Evolutionary conservation across 2,113 vertebrate genomes (phyloP), one percentile per base, ranked within the genome.

Genomic region (Plotosus lineatus): DNA sequence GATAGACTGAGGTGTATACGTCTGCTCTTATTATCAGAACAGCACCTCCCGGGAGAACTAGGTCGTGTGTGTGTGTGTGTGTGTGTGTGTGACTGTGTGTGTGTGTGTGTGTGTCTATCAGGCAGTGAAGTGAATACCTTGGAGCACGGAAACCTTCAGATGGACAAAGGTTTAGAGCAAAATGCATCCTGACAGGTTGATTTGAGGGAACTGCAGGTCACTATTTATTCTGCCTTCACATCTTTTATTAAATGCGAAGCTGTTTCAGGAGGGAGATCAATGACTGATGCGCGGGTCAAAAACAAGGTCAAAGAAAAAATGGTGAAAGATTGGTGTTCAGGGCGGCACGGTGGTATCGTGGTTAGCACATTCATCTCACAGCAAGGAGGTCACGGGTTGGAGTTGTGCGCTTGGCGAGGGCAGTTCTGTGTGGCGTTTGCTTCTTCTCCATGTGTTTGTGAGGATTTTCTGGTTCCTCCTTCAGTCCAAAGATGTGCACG

Each of bases 1-100:
- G 72, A 75, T 72, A 81, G 72, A 81, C 33, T 6, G 28, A 82
- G 46, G 60, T n/a, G n/a, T 73, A 58, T 76, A 56, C 44, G 80
- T 82, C 80, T 76, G 61, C 50, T 76, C 61, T 56, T 82, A 68
- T 82, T 82, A 82, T 76, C 73, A 76, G 71, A 60, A 65, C 69
- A 73, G 58, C 15, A n/a, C 46, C 44, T 75, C 72, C 80, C 72
- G 31, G n/a, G 60, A 81, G 72, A 72, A 51, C 48, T 68, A 44
- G 44, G 23, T 38, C 56, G 61, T 78, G 76, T 65, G 51, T 28
- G 33, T 71, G 77, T 75, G 78, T 36, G 78, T 58, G 51, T 80
- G 83, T 82, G 44, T 78, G 42, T 83, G 66, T 81, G 76, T 75
- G 58, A 51, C 56, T 81, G 79, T 40, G 63, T 36, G 55, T 73